These are phyloP conservation scores for Siniperca undulata DNA, from an alignment of 2,797 vertebrate genomes.

Conservation along the genomic window DNA sequence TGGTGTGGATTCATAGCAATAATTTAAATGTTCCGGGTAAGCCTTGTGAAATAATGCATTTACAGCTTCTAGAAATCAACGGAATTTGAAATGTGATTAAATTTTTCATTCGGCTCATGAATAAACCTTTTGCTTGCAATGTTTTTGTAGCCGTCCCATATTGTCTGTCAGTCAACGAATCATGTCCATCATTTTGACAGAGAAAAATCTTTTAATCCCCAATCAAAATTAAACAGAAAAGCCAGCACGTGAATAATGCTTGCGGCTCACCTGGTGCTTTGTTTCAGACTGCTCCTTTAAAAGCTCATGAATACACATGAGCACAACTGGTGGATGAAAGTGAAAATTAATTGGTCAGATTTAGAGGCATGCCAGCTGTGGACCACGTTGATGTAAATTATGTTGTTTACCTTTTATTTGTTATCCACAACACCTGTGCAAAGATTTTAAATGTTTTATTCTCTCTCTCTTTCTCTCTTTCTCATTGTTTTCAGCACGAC, in stretches of 20 bases:
- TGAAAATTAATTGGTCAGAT: slow-evolving; percentile 73
- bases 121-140: slow-evolving; percentile 11
- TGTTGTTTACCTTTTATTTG: slow-evolving; percentile 64
- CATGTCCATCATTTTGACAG: slow-evolving; percentile 30
- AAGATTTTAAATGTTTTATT: slow-evolving; percentile 49
- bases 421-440: slow-evolving; percentile 55
- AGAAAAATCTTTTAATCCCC: slow-evolving; percentile 29
- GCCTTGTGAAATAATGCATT: slow-evolving; percentile 22
- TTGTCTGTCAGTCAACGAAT: slow-evolving; percentile 13
- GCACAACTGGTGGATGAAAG: slow-evolving; percentile 64
- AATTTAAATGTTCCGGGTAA: slow-evolving; percentile 2
- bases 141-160: background rate
- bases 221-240: slow-evolving; percentile 26
- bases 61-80: slow-evolving; percentile 15
- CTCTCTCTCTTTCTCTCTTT: slow-evolving; percentile 21
- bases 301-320: slow-evolving; percentile 69
- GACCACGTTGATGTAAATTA: slow-evolving; percentile 54
- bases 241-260: slow-evolving; percentile 23
- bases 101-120: slow-evolving; percentile 13
- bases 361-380: slow-evolving; percentile 67
- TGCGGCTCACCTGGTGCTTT: slow-evolving; percentile 33
- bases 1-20: background rate
- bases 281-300: slow-evolving; percentile 54
- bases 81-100: slow-evolving; percentile 16
- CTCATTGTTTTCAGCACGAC: slow-evolving; percentile 75